Base-by-base conservation (phyloP, 35 echinoderm and acorn worm genomes). In the Apostichopus japonicus region DNA sequence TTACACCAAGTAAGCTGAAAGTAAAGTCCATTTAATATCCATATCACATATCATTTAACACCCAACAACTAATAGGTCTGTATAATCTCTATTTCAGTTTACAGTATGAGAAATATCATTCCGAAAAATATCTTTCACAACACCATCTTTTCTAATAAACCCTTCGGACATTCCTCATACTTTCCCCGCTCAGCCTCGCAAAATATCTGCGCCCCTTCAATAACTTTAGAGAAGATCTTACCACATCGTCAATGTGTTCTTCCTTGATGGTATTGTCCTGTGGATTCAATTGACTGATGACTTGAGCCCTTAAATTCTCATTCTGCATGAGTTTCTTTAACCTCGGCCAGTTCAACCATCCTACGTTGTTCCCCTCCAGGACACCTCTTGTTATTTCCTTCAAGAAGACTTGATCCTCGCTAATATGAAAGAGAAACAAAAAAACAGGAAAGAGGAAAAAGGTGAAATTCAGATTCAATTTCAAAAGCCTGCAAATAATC, bases 251-350 rank as follows among this genome's bases (percentile, higher is more conserved):
- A 73, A 99, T 99, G 65, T 92, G 95, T 73, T 99, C 97, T 33
- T 95, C 97, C 21, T 94, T 96, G 4, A 99, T 95, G 23, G 95
- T 96, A 11, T 91, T 96, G 27, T 99, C 97, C 75, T 99, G 97
- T 6, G 97, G 97, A 27, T 94, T 92, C 1, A 99, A 92, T 56
- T 99, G 97, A 80, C 97, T 99, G 13, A 99, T 96, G 17, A 99
- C 97, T 57, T 99, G 97, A 0, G 97, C 97, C 78, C 97, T 84
- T 24, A 99, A 78, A 65, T 96, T 99, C 90, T 99, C 97, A 54
- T 96, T 99, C 92, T 96, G 95, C 97, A 99, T 99, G 10, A 99
- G 80, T 88, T 96, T 94, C 92, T 99, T 99, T 70, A 99, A 93
- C 33, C 97, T 93, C 53, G 97, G 94, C 91, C 95, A 99, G 89